Base-by-base conservation (phyloP, 2,888 invertebrate genomes). In the Scrobipalpa costella region DNA sequence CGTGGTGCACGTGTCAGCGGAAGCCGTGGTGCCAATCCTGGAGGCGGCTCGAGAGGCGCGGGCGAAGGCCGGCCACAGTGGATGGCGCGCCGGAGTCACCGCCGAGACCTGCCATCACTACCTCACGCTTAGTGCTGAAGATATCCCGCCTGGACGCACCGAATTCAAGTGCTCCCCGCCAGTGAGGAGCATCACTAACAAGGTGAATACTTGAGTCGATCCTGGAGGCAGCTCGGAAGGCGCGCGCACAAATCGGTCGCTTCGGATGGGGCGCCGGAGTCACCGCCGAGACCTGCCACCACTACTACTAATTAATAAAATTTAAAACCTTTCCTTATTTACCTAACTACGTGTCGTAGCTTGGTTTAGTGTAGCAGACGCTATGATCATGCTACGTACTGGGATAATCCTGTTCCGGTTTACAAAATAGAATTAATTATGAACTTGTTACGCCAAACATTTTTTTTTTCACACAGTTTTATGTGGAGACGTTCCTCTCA, bases 71-170 rank as follows among this genome's bases (percentile, higher is more conserved):
- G 95, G 95, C 64, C 93, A 94, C 71, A 80, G 71, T n/a, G 81
- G 81, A 15, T 86, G 85, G 68, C 92, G 93, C 6, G 89, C 86
- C 0, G 91, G 89, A 7, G 78, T 95, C 58, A 94, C 94, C 0
- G 93, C 92, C 0, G 95, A 95, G 80, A 95, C 95, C 0, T 95
- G 95, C 76, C 92, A 94, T 71, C 95, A 95, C 75, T 95, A 95
- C 77, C 83, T 95, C 19, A 85, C 91, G 0, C 81, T 95, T 8
- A 83, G 85, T 61, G 88, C 94, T 0, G 94, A 94, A 69, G 84
- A 93, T 61, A 88, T 95, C 34, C 93, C 93, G 2, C 87, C 92
- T 15, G 89, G 89, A 19, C 92, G 85, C n/a, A 93, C 94, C 0
- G 93, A 95, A 75, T 95, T 84, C 72, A 95, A 95, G 76, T 94